phyloP scores from a whole-genome alignment of 1,140 invertebrate species.

The Gonioctena quinquepunctata region DNA sequence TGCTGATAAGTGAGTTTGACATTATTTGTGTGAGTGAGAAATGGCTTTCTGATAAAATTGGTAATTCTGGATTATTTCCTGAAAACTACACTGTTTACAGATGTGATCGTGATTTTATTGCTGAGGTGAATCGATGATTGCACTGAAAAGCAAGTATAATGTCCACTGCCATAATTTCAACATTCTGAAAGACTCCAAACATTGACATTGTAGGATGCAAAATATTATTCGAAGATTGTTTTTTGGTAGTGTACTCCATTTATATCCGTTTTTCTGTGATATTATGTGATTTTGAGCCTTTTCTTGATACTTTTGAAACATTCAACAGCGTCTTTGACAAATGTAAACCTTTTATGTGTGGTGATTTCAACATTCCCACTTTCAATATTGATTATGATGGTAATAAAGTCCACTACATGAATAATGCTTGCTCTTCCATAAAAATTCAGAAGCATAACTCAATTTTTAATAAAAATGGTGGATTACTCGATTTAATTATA shows the following conservation, averaged over 20 bases:
- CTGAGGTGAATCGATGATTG: not conserved
- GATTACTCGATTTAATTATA: not conserved
- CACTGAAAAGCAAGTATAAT: not conserved
- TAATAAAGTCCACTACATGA: not conserved
- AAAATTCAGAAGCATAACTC: not conserved
- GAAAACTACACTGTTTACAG: not conserved
- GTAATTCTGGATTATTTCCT: not conserved
- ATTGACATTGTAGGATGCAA: too few relatives aligned
- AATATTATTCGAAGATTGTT: not conserved
- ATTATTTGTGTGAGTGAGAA: not conserved
- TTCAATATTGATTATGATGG: not conserved
- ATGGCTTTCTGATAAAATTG: not conserved
- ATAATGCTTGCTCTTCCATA: not conserved
- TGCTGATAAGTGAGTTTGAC: too few relatives aligned
- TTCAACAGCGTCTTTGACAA: not conserved
- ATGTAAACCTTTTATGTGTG: not conserved
- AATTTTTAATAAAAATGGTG: not conserved
- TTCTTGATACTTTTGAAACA: not conserved
- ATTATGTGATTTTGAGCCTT: not conserved
- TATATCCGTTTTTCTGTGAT: not conserved
- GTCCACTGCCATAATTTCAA: not conserved
- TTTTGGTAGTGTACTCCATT: not conserved
- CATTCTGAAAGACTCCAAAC: not conserved
- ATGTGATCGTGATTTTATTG: not conserved
- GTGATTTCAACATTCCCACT: not conserved